Percentiles rank a stretch among this genome's conserved stretches.
phyloP scores from a whole-genome alignment of 2,888 invertebrate species.

The Phengaris alcon region DNA sequence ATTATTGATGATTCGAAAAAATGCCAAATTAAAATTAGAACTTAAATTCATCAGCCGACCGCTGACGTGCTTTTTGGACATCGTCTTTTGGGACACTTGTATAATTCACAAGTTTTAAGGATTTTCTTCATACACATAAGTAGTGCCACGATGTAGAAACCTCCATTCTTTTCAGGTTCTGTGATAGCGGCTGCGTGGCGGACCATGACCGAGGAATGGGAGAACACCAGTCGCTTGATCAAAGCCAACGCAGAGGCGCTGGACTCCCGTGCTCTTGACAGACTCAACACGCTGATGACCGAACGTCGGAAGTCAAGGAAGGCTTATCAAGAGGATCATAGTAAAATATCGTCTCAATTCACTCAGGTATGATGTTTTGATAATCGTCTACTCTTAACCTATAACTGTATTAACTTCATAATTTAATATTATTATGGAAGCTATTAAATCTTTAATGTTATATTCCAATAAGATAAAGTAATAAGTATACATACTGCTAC shows the following conservation, averaged over 20 bases:
- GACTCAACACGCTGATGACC: conserved; percentile 87
- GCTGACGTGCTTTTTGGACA: too few species aligned
- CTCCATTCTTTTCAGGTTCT: conserved; percentile 70
- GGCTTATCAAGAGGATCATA: conserved; percentile 92
- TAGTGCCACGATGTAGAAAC: background rate
- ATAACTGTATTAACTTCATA: too few species aligned
- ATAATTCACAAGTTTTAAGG: too few species aligned
- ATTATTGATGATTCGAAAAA: too few species aligned
- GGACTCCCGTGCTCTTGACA: conserved; percentile 89
- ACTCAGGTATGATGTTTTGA: conserved; percentile 77
- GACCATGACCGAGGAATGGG: conserved; percentile 93
- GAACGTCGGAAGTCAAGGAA: conserved; percentile 93
- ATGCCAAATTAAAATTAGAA: too few species aligned
- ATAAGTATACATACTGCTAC: too few species aligned
- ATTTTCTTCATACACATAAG: too few species aligned
- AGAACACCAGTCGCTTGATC: conserved; percentile 89
- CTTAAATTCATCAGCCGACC: too few species aligned
- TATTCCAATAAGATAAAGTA: too few species aligned
- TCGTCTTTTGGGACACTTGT: too few species aligned
- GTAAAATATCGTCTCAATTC: conserved; percentile 88
- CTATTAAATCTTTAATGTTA: too few species aligned
- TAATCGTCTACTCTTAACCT: background rate
- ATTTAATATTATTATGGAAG: too few species aligned
- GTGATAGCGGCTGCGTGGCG: conserved; percentile 87
- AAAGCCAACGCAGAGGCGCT: conserved; percentile 91